These are phyloP conservation scores for Chelonia mydas DNA, from an alignment of 2,797 vertebrate species.

Conservation along the genomic window DNA sequence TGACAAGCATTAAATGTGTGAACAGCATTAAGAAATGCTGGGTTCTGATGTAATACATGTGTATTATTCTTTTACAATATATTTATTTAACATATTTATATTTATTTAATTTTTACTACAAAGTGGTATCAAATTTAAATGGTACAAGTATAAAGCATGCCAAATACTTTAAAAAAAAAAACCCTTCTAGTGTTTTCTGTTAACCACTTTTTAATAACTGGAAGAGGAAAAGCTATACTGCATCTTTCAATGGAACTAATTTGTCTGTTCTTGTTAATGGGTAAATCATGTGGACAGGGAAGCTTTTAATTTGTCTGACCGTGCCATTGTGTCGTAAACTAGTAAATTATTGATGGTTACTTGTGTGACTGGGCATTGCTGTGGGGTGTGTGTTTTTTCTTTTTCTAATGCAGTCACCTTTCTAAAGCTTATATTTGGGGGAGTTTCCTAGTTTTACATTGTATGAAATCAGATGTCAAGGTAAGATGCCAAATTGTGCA, in stretches of 20 bases:
- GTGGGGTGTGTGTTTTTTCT: constrained; percentile 29
- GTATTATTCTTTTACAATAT: constrained; percentile 68
- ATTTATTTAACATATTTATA: constrained; percentile 88
- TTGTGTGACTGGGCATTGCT: not conserved
- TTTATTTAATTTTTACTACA: constrained; percentile 85
- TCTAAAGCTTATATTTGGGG: constrained; percentile 49
- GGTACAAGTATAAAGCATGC: constrained; percentile 73
- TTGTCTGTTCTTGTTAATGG: constrained; percentile 29
- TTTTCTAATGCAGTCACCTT: constrained; percentile 41
- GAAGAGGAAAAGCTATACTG: constrained; percentile 71
- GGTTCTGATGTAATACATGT: not conserved
- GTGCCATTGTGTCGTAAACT: constrained; percentile 70
- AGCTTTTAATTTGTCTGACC: constrained; percentile 44
- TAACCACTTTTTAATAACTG: constrained; percentile 54
- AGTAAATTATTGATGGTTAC: constrained; percentile 38
- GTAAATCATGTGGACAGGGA: constrained; percentile 36
- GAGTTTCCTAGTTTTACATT: constrained; percentile 63
- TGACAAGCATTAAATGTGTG: constrained; percentile 35
- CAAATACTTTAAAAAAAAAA: constrained; percentile 46
- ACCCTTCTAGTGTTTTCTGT: constrained; percentile 9
- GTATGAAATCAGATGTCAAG: constrained; percentile 57
- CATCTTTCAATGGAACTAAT: constrained; percentile 46
- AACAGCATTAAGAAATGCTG: constrained; percentile 51
- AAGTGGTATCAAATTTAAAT: constrained; percentile 56
- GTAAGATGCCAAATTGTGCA: constrained; percentile 66